Evolutionary conservation across 2,888 invertebrate species (phyloP).

Genomic region (Labia minor): DNA sequence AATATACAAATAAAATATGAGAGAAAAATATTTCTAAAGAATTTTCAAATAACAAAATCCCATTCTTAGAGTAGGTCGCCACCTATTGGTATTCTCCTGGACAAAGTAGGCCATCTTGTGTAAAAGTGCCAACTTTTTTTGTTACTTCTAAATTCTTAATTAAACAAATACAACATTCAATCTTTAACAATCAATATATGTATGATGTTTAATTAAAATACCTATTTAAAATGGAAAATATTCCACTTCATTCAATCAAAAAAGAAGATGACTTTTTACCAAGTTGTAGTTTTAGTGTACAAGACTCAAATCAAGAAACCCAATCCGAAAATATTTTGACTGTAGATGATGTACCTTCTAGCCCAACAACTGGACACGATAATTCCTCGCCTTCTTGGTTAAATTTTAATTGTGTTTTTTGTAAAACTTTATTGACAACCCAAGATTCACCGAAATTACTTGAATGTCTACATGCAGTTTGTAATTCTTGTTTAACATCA

Average conservation of each 20-base stretch:
- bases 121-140: too few relatives aligned
- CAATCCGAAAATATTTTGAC: neutral
- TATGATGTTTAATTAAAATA: too few relatives aligned
- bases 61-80: too few relatives aligned
- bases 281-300: neutral
- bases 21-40: too few relatives aligned
- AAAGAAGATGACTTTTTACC: neutral
- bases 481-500: conserved; percentile 59
- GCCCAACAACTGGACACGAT: conserved; percentile 24
- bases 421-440: conserved; percentile 39
- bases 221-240: neutral
- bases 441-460: conserved; percentile 64
- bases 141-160: too few relatives aligned
- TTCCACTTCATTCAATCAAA: neutral
- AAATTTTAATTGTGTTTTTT: conserved; percentile 38
- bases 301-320: neutral
- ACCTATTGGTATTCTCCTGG: too few relatives aligned
- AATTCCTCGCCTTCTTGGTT: conserved; percentile 23
- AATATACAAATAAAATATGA: too few relatives aligned
- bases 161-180: too few relatives aligned
- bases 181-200: too few relatives aligned
- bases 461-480: conserved; percentile 80
- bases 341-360: conserved; percentile 22
- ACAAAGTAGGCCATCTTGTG: too few relatives aligned
- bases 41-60: too few relatives aligned